These are phyloP conservation scores for Dryomyza anilis DNA, from an alignment of 2,888 invertebrate genomes.

Conservation along the genomic window DNA sequence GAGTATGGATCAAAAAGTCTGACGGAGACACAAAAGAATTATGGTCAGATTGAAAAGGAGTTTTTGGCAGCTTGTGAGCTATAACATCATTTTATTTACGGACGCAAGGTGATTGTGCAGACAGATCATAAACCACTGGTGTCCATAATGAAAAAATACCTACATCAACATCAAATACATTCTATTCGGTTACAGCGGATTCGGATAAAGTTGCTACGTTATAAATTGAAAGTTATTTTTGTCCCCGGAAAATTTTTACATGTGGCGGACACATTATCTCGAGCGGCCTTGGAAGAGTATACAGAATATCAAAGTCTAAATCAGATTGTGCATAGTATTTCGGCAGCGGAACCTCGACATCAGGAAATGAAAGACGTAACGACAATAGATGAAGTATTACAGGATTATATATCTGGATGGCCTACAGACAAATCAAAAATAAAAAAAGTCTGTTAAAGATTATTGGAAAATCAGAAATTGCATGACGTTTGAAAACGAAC, in stretches of 20 bases:
- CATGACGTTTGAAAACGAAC: background rate
- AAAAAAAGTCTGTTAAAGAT: background rate
- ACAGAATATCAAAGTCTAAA: background rate
- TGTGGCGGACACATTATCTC: slow-evolving; percentile 3
- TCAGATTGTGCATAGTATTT: slow-evolving; percentile 6
- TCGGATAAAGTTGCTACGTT: background rate
- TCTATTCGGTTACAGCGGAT: background rate
- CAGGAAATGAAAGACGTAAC: background rate
- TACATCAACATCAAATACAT: background rate
- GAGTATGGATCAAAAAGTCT: too few relatives aligned
- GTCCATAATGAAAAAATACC: background rate
- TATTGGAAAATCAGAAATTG: background rate
- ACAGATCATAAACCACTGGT: slow-evolving; percentile 8
- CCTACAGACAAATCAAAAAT: background rate
- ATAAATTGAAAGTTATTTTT: background rate
- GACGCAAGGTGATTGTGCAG: too few relatives aligned
- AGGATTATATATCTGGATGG: background rate
- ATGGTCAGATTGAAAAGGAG: too few relatives aligned
- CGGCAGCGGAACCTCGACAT: background rate
- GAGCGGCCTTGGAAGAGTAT: background rate
- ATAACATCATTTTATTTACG: slow-evolving; percentile 7
- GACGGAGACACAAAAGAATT: too few relatives aligned
- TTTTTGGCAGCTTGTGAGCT: background rate
- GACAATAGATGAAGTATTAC: background rate
- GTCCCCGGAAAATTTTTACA: slow-evolving; percentile 2